Percentiles rank a stretch among this genome's conserved stretches.
Evolutionary conservation across 2,888 invertebrate genomes (phyloP).

Genomic region (Syrista parreyssii): DNA sequence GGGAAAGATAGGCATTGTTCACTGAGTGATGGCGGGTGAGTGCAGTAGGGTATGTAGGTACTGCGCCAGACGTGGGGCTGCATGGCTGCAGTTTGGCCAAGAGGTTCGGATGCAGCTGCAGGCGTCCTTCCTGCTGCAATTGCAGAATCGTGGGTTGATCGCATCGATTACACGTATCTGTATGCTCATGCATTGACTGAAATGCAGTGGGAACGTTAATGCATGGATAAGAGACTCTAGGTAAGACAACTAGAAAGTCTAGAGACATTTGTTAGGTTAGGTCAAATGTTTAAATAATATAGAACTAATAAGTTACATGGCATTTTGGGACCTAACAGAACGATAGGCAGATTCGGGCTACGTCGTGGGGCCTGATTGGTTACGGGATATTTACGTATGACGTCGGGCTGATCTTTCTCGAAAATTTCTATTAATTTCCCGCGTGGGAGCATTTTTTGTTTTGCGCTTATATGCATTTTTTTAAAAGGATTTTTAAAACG

Average conservation of each 20-base stretch:
- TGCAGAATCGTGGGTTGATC: neutral
- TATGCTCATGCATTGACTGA: neutral
- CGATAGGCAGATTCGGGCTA: too few relatives aligned
- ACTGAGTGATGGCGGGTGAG: neutral
- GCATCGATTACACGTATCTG: neutral
- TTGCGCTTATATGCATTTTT: too few relatives aligned
- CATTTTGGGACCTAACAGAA: too few relatives aligned
- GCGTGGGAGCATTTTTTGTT: too few relatives aligned
- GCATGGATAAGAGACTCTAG: neutral
- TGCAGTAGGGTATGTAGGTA: neutral
- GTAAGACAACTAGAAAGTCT: neutral
- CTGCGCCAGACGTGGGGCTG: neutral
- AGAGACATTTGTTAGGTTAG: neutral
- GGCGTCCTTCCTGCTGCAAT: neutral
- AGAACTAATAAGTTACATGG: neutral
- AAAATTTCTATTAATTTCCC: too few relatives aligned
- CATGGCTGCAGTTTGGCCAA: neutral
- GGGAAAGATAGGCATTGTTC: neutral
- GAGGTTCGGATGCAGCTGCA: neutral
- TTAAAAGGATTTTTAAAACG: too few relatives aligned
- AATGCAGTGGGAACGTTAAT: neutral
- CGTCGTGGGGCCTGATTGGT: too few relatives aligned
- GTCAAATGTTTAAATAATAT: neutral
- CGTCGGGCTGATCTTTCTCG: too few relatives aligned
- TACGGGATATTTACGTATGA: neutral